Evolutionary conservation across 2,888 invertebrate genomes (phyloP), one percentile per base, ranked within the genome.

Genomic region (Chelonus formosanus): DNA sequence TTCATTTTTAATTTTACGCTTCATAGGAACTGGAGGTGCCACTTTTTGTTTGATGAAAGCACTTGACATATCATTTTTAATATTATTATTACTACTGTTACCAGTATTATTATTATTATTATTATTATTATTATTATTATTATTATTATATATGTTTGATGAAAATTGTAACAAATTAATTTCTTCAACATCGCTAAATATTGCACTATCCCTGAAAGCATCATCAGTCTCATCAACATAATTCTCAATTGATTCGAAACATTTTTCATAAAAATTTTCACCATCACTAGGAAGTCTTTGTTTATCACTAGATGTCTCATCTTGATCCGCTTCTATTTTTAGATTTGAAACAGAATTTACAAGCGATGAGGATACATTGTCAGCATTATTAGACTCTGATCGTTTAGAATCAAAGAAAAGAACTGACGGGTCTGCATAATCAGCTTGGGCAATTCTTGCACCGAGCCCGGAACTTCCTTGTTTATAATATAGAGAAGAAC

Each of bases 361-460:
- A 65, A 63, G 74, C 68, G 56, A 68, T 67, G 47, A 75, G 67
- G 73, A 72, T 35, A 72, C 45, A 36, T 8, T 31, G 7, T 63
- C 60, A 3, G 4, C 45, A 6, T 48, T 53, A 6, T 53, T 55
- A 3, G 56, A 47, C 31, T 74, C 72, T 3, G 65, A 55, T 3
- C 72, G 73, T 58, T 75, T 71, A 40, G 50, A 74, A 7, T 86
- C 84, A 4, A 86, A 85, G 50, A 89, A 88, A 31, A 94, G 85
- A 20, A 91, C 89, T 58, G 90, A 89, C 0, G 95, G 94, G 80
- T 95, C 93, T 0, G 91, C 93, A 76, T 95, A 95, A 79, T 95
- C 95, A 0, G 93, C 91, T 73, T 93, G 90, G 0, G 96, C 96
- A 80, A 96, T 94, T 71, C 95, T 90, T 48, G 95, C 95, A 0